Evolutionary conservation across 2,113 vertebrate genomes (phyloP).

Genomic region (Charina bottae): DNA sequence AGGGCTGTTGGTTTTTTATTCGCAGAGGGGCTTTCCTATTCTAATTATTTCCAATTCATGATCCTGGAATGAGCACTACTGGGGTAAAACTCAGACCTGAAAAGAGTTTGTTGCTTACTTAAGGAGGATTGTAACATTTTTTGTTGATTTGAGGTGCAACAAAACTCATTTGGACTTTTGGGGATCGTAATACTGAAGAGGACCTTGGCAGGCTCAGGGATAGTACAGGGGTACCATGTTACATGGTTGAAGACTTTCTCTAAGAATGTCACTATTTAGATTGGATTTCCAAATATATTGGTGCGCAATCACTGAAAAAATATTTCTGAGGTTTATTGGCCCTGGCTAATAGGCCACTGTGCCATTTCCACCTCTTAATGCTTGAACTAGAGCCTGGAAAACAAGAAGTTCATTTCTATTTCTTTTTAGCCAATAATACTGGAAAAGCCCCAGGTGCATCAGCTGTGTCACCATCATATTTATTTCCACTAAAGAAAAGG

Average conservation of each 20-base stretch:
- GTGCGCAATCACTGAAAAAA: too few relatives aligned
- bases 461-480: slow-evolving; percentile 40
- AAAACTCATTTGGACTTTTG: too few relatives aligned
- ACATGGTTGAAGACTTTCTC: too few relatives aligned
- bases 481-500: slow-evolving; percentile 16
- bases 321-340: too few relatives aligned
- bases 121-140: too few relatives aligned
- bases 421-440: not conserved
- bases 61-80: not conserved
- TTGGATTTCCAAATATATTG: too few relatives aligned
- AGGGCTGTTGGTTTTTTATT: not conserved
- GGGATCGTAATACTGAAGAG: too few relatives aligned
- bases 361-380: not conserved
- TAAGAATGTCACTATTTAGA: too few relatives aligned
- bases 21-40: not conserved
- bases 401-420: not conserved
- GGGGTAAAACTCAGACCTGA: too few relatives aligned
- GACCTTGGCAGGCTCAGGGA: too few relatives aligned
- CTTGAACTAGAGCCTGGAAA: not conserved
- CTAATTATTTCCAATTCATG: not conserved
- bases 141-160: too few relatives aligned
- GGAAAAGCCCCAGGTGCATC: slow-evolving; percentile 17
- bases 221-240: too few relatives aligned
- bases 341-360: not conserved
- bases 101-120: not conserved